Base-by-base conservation (phyloP, 2,797 vertebrate genomes). In the Sebastes kiyomatsui region DNA sequence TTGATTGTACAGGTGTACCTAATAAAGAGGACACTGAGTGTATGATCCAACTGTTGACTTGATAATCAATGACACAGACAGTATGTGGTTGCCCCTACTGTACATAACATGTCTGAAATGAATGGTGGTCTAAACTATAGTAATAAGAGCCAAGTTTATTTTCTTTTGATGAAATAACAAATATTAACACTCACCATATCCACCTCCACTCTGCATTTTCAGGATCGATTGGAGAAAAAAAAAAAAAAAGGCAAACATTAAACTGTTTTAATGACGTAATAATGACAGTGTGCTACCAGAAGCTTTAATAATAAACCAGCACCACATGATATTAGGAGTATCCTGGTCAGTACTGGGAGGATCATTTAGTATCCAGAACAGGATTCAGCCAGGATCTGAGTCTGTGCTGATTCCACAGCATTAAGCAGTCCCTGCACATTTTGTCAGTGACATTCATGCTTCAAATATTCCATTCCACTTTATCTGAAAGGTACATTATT, bases 181-280 rank as follows among this genome's bases (percentile, higher is more conserved):
- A 77, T 12, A 75, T 58, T 13, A 92, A 75, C 59, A 95, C 98
- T 98, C 96, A 99, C 98, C 98, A 96, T 98, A 99, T 95, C 97
- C 97, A 67, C 97, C 97, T 92, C 97, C 97, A 91, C 98, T 97
- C 95, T 99, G 95, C 79, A 77, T 71, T 67, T 67, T 79, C 52
- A 80, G 84, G 77, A 89, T 79, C 3, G 30, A 89, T 89, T 76
- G 27, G 28, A 35, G 22, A 23, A 25, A 66, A 23, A 27, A 66
- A 23, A 70, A 71, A 67, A 20, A 60, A 18, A 23, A 67, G 14
- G 67, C 0, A 42, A 81, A 67, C 3, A 81, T 1, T 30, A 68
- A 77, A 65, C 9, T 3, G 33, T 65, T 81, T 77, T 79, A 81
- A 69, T 64, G 32, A 32, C 28, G 71, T 27, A 65, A 59, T 52